Evolutionary conservation across 2,888 invertebrate genomes (phyloP).

Genomic region (Tanytarsus gracilentus): DNA sequence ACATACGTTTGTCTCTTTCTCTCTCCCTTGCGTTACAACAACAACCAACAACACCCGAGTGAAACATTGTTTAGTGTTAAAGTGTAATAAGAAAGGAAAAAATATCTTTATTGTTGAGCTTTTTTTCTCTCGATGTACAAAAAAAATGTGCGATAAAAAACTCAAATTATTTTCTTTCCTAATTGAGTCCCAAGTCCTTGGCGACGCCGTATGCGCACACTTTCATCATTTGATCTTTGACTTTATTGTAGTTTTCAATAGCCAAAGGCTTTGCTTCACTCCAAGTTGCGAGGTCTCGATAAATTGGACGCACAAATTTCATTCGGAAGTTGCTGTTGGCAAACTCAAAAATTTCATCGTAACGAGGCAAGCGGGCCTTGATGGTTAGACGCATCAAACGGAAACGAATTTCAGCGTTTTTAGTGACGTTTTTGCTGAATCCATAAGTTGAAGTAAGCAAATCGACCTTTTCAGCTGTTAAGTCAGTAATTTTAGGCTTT

Average conservation of each 20-base stretch:
- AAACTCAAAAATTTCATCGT: slow-evolving; percentile 63
- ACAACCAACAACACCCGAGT: not conserved
- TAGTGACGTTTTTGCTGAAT: slow-evolving; percentile 46
- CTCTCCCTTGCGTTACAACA: too few relatives aligned
- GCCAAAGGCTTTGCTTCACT: slow-evolving; percentile 57
- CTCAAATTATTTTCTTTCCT: not conserved
- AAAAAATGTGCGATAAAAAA: not conserved
- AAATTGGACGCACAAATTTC: slow-evolving; percentile 85
- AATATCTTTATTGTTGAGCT: not conserved
- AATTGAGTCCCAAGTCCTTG: slow-evolving; percentile 55
- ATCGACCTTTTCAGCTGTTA: slow-evolving; percentile 49
- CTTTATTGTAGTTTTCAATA: slow-evolving; percentile 60
- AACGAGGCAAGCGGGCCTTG: slow-evolving; percentile 59
- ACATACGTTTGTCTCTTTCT: slow-evolving; percentile 22
- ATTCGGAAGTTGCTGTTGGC: slow-evolving; percentile 78
- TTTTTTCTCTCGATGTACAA: not conserved
- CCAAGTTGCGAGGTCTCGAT: slow-evolving; percentile 76
- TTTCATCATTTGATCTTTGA: slow-evolving; percentile 73
- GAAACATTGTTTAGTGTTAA: not conserved
- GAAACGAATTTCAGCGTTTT: slow-evolving; percentile 71
- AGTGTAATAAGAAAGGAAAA: not conserved
- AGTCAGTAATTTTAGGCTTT: slow-evolving; percentile 39
- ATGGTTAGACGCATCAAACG: slow-evolving; percentile 72
- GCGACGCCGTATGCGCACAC: slow-evolving; percentile 63
- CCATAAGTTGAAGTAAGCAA: slow-evolving; percentile 55